Base-by-base conservation (phyloP, 2,797 vertebrate species). In the Carduelis carduelis region DNA sequence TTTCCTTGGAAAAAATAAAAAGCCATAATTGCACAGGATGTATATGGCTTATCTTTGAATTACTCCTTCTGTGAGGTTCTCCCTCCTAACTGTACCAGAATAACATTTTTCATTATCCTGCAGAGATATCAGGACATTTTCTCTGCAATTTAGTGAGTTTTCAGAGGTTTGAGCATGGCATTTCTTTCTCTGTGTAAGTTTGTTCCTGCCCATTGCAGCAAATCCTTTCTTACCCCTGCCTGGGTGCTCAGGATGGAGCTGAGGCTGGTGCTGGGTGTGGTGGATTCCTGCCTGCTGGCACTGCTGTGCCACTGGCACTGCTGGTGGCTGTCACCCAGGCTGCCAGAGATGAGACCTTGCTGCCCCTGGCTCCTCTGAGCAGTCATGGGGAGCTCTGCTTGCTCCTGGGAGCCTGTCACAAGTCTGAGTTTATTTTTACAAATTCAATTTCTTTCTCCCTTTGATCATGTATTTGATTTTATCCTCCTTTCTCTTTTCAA, bases 221-320 rank as follows among this genome's bases (percentile, higher is more conserved):
- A 49, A 14, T 34, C 57, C 39, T 68, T 78, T 69, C 94, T 82
- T 10, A 7, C 4, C 52, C 23, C 39, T 27, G 34, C 24, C 35
- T 15, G 11, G 53, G 10, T 17, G 66, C 34, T 78, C 35, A 27
- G 74, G 34, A 8, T 2, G 1, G 86, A 65, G 86, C 65, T 28
- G 61, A n/a, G 76, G 6, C n/a, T 81, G 0, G 0, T 9, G 1
- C 28, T 15, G 72, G 47, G 0, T 30, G 44, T 59, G 57, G 35
- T 59, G 35, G 27, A 9, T n/a, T 66, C 14, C 60, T 65, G 74
- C 12, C 0, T 49, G 63, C 77, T 65, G 63, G n/a, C 53, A 18
- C 0, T 49, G 71, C 18, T 35, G 39, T 60, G 63, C 2, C 53
- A 3, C 27, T 37, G 71, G 8, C 37, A 68, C 7, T 41, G 71